phyloP scores from a whole-genome alignment of 1,140 invertebrate genomes.

The Atta colombica region DNA sequence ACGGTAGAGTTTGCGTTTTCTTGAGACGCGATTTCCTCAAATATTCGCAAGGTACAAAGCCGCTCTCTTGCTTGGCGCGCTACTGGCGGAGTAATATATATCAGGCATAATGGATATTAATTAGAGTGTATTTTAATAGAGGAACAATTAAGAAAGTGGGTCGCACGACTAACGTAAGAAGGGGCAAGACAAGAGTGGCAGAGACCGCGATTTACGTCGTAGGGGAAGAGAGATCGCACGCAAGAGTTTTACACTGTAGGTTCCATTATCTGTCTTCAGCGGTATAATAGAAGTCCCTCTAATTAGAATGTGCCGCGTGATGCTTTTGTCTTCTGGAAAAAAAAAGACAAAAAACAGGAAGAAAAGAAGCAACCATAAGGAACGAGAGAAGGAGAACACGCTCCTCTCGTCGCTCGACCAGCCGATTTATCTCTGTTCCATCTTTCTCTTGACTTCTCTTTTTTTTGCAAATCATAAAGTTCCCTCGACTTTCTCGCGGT shows the following conservation, averaged over 20 bases:
- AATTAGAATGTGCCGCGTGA: constrained; percentile 72
- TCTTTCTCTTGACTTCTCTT: constrained; percentile 34
- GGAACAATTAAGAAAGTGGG: constrained; percentile 83
- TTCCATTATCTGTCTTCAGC: constrained; percentile 70
- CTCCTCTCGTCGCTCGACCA: constrained; percentile 29
- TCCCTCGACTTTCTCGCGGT: constrained; percentile 39
- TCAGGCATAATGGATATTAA: constrained; percentile 80
- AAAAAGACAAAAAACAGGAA: constrained; percentile 4
- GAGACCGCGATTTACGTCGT: constrained; percentile 62
- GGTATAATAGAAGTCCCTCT: constrained; percentile 70
- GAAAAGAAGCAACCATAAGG: neutral
- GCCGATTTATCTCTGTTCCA: constrained; percentile 54
- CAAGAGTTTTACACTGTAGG: constrained; percentile 70
- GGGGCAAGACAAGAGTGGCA: constrained; percentile 27
- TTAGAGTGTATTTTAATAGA: constrained; percentile 83
- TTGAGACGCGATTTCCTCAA: constrained; percentile 40
- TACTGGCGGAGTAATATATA: constrained; percentile 76
- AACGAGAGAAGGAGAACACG: neutral
- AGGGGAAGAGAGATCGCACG: constrained; percentile 49
- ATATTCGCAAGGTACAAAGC: constrained; percentile 52
- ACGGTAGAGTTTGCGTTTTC: constrained; percentile 20
- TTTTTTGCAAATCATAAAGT: constrained; percentile 61
- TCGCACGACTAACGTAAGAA: constrained; percentile 66
- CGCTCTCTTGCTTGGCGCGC: constrained; percentile 27
- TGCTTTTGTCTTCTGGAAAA: constrained; percentile 62